Percentiles rank a stretch among this genome's conserved stretches.
Conservation (phyloP, 1,140 invertebrate genomes). For the Drosophila serrata region DNA sequence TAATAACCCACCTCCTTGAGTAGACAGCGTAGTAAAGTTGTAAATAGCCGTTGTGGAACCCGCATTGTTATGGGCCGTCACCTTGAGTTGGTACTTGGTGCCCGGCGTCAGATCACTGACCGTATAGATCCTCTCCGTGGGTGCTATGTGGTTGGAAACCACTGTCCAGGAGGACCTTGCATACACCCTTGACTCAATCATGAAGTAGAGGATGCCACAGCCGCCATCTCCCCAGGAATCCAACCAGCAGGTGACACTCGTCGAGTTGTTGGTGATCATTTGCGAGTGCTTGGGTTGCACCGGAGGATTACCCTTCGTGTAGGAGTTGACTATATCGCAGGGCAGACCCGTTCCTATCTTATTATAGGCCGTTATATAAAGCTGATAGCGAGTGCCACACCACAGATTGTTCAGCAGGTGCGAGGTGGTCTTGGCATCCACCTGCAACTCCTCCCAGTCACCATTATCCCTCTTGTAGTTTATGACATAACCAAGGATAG, state of each 20-base stretch:
- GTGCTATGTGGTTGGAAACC: constrained; percentile 91
- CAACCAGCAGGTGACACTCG: constrained; percentile 94
- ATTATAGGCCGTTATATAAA: constrained; percentile 95
- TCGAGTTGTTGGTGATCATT: constrained; percentile 94
- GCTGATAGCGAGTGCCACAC: constrained; percentile 94
- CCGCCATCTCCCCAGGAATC: constrained; percentile 95
- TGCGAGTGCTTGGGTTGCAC: constrained; percentile 93
- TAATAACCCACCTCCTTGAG: constrained; percentile 88
- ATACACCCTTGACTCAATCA: constrained; percentile 89
- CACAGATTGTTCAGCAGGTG: constrained; percentile 92
- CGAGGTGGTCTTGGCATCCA: constrained; percentile 91
- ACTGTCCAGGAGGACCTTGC: constrained; percentile 88
- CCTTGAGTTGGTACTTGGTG: constrained; percentile 94
- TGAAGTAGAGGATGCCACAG: constrained; percentile 95
- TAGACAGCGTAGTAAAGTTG: constrained; percentile 93
- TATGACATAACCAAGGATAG: constrained; percentile 92
- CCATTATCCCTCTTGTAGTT: constrained; percentile 95
- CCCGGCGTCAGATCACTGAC: constrained; percentile 92
- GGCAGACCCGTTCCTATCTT: constrained; percentile 94
- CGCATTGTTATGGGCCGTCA: constrained; percentile 96
- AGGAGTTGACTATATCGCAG: constrained; percentile 93
- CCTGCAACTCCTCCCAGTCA: constrained; percentile 94
- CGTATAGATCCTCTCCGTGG: constrained; percentile 91
- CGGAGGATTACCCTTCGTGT: constrained; percentile 93
- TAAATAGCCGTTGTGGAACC: constrained; percentile 95